Evolutionary conservation across 2,113 vertebrate species (phyloP), one percentile per base, ranked within the genome.

Genomic region (Callopanchax toddi): DNA sequence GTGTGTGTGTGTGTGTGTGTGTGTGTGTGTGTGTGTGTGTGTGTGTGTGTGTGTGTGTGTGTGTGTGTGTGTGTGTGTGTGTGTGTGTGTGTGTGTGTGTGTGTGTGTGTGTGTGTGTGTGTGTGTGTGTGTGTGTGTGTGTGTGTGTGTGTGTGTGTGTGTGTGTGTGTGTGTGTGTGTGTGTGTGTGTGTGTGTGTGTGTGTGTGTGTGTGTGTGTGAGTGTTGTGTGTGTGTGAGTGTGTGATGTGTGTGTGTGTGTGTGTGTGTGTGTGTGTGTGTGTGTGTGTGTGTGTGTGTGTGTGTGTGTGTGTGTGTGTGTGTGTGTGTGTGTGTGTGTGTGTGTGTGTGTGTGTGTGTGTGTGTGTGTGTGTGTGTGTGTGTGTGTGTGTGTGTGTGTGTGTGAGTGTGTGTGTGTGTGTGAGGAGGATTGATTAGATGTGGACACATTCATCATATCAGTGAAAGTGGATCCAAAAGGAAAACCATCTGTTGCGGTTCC

Each of bases 381-480:
- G 3, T 34, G 26, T 36, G 48, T 29, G 40, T 37, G 52, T 44
- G 56, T 55, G 52, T 55, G 44, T 22, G 3, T 34, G 26, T 36
- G 48, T n/a, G 60, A 60, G 3, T 29, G 40, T 37, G 52, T 44
- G 56, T 55, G 52, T 55, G 44, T 22, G 3, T 34, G 26, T 36
- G 48, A 74, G 65, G 29, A 51, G 58, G 83, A 84, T 60, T 54
- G 73, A 86, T 82, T 71, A 55, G 54, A 69, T 77, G 60, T 56
- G 37, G 69, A 46, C 66, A 50, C 25, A 76, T 57, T 67, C 50
- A 69, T 37, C 37, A 48, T 73, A 68, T 85, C 66, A 74, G 74
- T 18, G 9, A 67, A 83, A 82, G 56, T 69, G 67, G 62, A 70
- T 66, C 54, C 55, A 67, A 76, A 43, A 2, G 56, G 65, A 26